Base-by-base conservation (phyloP, 2,113 vertebrate species). In the Dasyurus viverrinus region DNA sequence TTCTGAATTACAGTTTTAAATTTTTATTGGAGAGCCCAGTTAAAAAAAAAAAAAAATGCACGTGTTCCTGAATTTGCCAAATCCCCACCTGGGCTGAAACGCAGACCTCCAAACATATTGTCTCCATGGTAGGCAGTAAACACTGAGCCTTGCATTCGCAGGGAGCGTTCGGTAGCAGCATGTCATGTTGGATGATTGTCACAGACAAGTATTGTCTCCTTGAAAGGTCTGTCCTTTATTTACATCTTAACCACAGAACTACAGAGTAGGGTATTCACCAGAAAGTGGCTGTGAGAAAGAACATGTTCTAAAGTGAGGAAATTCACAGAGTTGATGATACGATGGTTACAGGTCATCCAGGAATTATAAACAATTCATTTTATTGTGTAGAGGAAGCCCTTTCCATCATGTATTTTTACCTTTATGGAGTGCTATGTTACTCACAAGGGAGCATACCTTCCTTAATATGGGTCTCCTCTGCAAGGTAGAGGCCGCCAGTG, bases 351-450 rank as follows among this genome's bases (percentile, higher is more conserved):
- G 98, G 97, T 98, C 98, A 97, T 95, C 96, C 47, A 97, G 97
- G 97, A 98, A 98, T 98, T 98, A 97, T 96, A 98, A 97, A 98
- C 97, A 98, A 93, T 91, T 93, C 30, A 97, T 98, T 98, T 98
- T 97, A 97, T 98, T 96, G 96, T 97, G 95, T 95, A 97, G 96
- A 97, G 97, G 95, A 98, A 98, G 98, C 97, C 96, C 95, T 97
- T 98, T 97, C 19, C 97, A 95, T 84, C 97, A 95, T 53, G 95
- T 97, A 89, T 97, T 98, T 96, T 93, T 98, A 90, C 96, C n/a
- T 98, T 93, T 96, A 96, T 93, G 97, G 96, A 98, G 96, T 95
- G 97, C 97, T 50, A 92, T 97, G 98, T 98, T 98, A 98, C 98
- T 98, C 98, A 95, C 93, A 97, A 96, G 96, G 94, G 84, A 97